phyloP scores from a whole-genome alignment of 2,113 vertebrate species.

The Ceyx cyanopectus region DNA sequence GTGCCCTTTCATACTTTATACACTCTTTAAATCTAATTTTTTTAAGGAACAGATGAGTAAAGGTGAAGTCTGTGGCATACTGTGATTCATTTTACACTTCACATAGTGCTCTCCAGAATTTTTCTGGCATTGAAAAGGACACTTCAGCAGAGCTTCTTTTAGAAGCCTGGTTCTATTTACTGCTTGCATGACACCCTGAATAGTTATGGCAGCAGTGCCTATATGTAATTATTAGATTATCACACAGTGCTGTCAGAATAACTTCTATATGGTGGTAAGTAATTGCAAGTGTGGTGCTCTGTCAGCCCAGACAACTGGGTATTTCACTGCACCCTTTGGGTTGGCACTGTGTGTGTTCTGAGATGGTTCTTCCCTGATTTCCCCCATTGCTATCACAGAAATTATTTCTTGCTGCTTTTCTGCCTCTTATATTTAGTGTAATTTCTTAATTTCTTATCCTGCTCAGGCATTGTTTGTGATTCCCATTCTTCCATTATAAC shows the following conservation, averaged over 20 bases:
- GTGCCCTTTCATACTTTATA: neutral
- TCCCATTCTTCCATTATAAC: neutral
- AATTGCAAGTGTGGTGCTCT: neutral
- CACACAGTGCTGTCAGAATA: neutral
- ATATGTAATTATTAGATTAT: neutral
- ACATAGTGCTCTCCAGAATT: neutral
- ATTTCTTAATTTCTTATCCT: neutral
- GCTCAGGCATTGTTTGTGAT: neutral
- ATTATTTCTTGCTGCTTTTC: neutral
- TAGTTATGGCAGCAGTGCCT: neutral
- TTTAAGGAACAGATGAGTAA: neutral
- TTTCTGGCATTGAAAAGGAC: neutral
- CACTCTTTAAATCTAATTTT: neutral
- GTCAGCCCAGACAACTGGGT: neutral
- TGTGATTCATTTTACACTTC: neutral
- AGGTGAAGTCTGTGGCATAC: neutral
- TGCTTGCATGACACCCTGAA: neutral
- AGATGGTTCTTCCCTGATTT: neutral
- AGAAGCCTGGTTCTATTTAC: constrained; percentile 41
- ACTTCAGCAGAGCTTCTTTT: constrained; percentile 25
- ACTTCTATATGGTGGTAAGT: neutral
- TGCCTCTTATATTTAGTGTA: neutral
- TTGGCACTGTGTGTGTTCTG: fast-evolving
- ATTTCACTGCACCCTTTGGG: neutral
- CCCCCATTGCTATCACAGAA: neutral